Evolutionary conservation across 1,140 invertebrate species (phyloP), one percentile per base, ranked within the genome.

Genomic region (Eurosta solidaginis): DNA sequence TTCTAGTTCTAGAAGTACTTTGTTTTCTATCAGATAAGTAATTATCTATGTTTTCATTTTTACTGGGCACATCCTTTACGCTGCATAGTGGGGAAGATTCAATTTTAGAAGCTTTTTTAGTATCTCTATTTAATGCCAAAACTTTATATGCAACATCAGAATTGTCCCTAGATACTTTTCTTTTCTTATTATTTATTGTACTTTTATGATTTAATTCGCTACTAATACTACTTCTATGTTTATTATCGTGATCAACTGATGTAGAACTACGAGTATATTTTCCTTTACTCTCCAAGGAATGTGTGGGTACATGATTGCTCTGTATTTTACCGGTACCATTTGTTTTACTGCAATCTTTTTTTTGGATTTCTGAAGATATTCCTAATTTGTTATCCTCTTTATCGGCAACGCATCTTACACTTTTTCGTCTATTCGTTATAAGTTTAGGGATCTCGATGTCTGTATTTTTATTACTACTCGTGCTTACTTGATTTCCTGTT

Each of bases 371-470:
- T 36, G 29, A 5, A 68, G 59, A 22, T 6, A n/a, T 2, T 5
- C n/a, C 59, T 40, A 68, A 3, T 40, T 6, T 17, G 36, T 17
- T 59, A 33, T 68, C 59, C 1, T 68, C 33, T 20, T 68, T 68
- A n/a, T 68, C 59, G 40, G 2, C 25, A 68, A 22, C 79, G 52
- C 20, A 77, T 78, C 54, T 77, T 79, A 0, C 80, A 45, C 29
- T 77, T 78, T 33, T 76, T 9, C 59, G 33, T 27, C 59, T 68
- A 10, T n/a, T 68, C 9, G 77, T 42, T 27, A 73, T 78, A 27
- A 74, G 44, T n/a, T 78, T 52, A 17, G 78, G 25, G 22, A 10
- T 47, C 36, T 78, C 78, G 49, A 75, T 78, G 45, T 68, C 54
- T 73, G 76, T 79, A 29, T 29, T 68, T n/a, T 74, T 54, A 36